Evolutionary conservation across 1,140 invertebrate species (phyloP).

Genomic region (Pemphigus obesinymphae): DNA sequence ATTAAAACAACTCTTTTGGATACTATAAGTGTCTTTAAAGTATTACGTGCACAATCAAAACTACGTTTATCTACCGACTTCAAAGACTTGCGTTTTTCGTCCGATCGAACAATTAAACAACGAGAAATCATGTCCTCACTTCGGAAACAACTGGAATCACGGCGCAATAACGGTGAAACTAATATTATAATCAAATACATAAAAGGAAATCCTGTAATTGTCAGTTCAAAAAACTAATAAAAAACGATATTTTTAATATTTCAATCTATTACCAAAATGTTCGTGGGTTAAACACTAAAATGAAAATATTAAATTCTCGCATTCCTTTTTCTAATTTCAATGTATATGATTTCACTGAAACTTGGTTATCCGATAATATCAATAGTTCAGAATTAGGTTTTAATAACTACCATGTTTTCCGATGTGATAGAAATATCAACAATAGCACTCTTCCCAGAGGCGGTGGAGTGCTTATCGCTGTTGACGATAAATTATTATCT

Average conservation of each 20-base stretch:
- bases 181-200: background rate
- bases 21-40: no score
- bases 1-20: no score
- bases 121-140: no score
- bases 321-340: background rate
- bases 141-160: background rate
- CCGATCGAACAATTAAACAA: background rate
- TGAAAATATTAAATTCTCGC: background rate
- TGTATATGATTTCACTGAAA: no score
- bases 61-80: no score
- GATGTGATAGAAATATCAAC: no score
- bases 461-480: background rate
- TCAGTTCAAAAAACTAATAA: background rate
- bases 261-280: background rate
- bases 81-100: no score
- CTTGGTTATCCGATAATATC: no score
- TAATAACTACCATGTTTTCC: no score
- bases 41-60: no score
- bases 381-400: no score
- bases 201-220: background rate
- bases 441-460: background rate
- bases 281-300: background rate
- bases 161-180: background rate
- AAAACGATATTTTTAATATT: background rate
- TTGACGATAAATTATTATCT: background rate